phyloP scores from a whole-genome alignment of 2,888 invertebrate species.

The Artemia sp. region DNA sequence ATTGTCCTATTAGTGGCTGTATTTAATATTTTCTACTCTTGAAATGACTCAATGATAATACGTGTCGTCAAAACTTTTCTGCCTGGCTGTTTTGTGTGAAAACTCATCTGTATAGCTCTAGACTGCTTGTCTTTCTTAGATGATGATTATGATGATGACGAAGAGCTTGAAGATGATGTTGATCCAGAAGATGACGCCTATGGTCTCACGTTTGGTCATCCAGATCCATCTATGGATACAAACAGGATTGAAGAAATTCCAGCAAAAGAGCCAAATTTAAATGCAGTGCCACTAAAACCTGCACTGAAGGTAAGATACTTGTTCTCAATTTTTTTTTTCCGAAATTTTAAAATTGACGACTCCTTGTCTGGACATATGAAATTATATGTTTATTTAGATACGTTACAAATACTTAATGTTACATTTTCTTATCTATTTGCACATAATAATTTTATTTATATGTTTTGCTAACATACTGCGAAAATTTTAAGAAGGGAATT shows the following conservation, averaged over 20 bases:
- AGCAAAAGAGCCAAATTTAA: conserved; percentile 76
- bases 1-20: conserved; percentile 21
- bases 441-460: too few species aligned
- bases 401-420: too few species aligned
- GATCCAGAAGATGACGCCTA: conserved; percentile 25
- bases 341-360: not conserved
- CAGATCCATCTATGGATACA: conserved; percentile 39
- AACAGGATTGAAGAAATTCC: conserved; percentile 67
- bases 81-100: conserved; percentile 33
- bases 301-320: conserved; percentile 50
- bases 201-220: conserved; percentile 21
- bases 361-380: too few species aligned
- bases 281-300: conserved; percentile 78
- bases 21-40: conserved; percentile 26
- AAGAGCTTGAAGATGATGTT: conserved; percentile 32
- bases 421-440: too few species aligned
- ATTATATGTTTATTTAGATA: too few species aligned
- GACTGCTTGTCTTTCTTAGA: conserved; percentile 37
- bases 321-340: conserved; percentile 19
- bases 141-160: conserved; percentile 24
- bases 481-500: too few species aligned
- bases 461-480: too few species aligned
- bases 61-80: conserved; percentile 25
- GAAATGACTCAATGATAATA: conserved; percentile 45
- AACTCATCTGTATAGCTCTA: conserved; percentile 30